A percentile compares a stretch with the other conserved stretches of the same genome.
Evolutionary conservation across 2,797 vertebrate species (phyloP).

Genomic region (Tokudaia muenninki): DNA sequence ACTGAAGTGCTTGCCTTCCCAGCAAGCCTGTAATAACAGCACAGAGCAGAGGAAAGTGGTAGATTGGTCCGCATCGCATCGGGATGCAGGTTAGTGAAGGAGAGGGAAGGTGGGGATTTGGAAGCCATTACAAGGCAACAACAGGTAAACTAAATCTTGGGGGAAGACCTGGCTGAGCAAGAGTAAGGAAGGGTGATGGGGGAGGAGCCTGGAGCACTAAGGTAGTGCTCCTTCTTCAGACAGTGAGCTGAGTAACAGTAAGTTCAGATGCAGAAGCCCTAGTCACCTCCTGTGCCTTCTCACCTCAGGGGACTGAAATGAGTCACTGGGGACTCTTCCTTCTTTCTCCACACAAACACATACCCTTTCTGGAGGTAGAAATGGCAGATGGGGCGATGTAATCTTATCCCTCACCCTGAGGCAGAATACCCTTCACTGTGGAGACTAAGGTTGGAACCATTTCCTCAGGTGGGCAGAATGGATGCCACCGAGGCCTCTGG

Average conservation of each 20-base stretch:
- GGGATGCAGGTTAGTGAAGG: fast-evolving
- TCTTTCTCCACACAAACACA: slow-evolving; percentile 50
- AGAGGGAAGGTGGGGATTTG: neutral
- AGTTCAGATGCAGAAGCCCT: neutral
- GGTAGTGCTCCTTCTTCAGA: neutral
- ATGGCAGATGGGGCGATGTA: slow-evolving; percentile 68
- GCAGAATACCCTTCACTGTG: neutral
- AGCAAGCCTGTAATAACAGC: fast-evolving
- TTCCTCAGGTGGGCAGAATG: slow-evolving; percentile 53
- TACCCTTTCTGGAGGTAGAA: neutral
- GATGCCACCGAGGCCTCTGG: slow-evolving; percentile 12
- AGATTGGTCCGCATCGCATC: too few relatives aligned
- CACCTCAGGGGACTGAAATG: neutral
- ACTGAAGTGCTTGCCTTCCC: neutral
- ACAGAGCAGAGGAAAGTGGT: neutral
- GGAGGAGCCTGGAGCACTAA: fast-evolving
- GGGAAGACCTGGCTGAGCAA: neutral
- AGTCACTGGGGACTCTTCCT: neutral
- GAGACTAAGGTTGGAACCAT: slow-evolving; percentile 24
- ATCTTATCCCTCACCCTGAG: neutral
- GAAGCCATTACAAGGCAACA: neutral
- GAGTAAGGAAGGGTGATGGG: neutral
- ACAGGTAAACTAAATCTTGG: neutral
- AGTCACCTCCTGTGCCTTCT: neutral
- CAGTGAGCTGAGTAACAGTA: fast-evolving